Percentiles rank a stretch among this genome's conserved stretches.
Conservation (phyloP, 1,140 invertebrate species). For the Drosophila takahashii region DNA sequence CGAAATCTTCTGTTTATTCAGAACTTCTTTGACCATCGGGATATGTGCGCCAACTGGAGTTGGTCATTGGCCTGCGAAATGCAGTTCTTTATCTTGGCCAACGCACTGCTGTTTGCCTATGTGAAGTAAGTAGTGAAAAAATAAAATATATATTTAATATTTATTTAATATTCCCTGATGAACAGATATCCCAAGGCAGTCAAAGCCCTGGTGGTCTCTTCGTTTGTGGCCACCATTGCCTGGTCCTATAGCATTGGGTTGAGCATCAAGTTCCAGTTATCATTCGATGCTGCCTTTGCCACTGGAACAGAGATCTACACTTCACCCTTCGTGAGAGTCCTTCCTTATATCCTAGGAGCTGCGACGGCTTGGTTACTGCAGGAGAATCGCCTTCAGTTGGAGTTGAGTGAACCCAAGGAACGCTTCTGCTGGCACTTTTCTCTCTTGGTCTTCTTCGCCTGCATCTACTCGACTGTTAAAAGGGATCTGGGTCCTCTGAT, state of each 20-base stretch:
- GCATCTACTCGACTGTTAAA: constrained; percentile 79
- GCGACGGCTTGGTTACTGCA: constrained; percentile 69
- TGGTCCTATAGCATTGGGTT: constrained; percentile 73
- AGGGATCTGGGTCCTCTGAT: constrained; percentile 65
- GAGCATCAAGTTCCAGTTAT: constrained; percentile 71
- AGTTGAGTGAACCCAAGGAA: constrained; percentile 52
- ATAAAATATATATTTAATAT: not conserved
- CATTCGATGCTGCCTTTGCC: constrained; percentile 77
- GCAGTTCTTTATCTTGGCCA: constrained; percentile 89
- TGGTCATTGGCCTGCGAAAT: constrained; percentile 94
- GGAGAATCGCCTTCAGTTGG: constrained; percentile 31
- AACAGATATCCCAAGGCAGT: constrained; percentile 67
- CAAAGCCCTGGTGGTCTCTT: constrained; percentile 49
- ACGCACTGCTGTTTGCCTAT: constrained; percentile 86
- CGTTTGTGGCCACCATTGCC: constrained; percentile 53
- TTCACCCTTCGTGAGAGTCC: constrained; percentile 76
- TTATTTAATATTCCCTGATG: not conserved
- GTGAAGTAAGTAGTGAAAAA: constrained; percentile 84
- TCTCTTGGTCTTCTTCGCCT: constrained; percentile 67
- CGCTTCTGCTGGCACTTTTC: constrained; percentile 75
- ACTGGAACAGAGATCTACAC: constrained; percentile 83
- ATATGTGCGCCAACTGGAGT: constrained; percentile 91
- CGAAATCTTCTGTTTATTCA: constrained; percentile 88
- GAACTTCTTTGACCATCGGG: constrained; percentile 86
- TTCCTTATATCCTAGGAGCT: constrained; percentile 78